These are phyloP conservation scores for Strigamia transsilvanica DNA, from an alignment of 2,888 invertebrate species.

Conservation along the genomic window DNA sequence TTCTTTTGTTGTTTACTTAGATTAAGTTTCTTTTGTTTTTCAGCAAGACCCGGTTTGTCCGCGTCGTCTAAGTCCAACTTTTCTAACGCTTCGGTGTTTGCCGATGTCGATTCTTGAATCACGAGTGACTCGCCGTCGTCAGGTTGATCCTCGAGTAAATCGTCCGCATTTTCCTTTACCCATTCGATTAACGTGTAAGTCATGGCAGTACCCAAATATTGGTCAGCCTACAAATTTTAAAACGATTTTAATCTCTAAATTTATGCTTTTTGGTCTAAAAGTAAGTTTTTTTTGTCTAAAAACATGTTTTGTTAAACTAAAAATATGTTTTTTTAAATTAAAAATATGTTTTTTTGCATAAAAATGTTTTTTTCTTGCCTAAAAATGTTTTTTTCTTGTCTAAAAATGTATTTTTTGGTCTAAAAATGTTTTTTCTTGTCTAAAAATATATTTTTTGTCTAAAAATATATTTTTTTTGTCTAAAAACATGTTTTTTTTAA, in stretches of 20 bases:
- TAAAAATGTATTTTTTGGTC: too few relatives aligned
- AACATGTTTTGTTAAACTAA: too few relatives aligned
- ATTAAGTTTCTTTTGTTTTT: conserved; percentile 71
- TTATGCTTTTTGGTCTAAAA: too few relatives aligned
- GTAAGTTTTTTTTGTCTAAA: too few relatives aligned
- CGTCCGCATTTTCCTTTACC: conserved; percentile 80
- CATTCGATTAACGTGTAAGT: conserved; percentile 93
- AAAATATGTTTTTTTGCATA: too few relatives aligned
- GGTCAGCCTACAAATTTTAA: conserved; percentile 70
- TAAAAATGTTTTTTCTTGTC: too few relatives aligned
- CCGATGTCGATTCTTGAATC: not conserved
- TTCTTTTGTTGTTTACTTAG: conserved; percentile 92
- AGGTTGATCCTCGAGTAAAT: conserved; percentile 77
- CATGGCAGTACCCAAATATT: conserved; percentile 90
- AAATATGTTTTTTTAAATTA: too few relatives aligned
- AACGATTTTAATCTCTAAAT: not conserved
- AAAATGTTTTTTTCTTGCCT: too few relatives aligned
- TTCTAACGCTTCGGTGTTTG: not conserved
- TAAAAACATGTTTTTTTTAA: too few relatives aligned
- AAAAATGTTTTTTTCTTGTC: too few relatives aligned
- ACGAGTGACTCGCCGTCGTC: conserved; percentile 65
- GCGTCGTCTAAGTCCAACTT: not conserved
- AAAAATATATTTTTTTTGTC: too few relatives aligned
- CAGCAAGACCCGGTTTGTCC: not conserved
- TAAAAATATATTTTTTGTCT: too few relatives aligned